Conservation (phyloP, 2,113 vertebrate species). For the Uria lomvia region DNA sequence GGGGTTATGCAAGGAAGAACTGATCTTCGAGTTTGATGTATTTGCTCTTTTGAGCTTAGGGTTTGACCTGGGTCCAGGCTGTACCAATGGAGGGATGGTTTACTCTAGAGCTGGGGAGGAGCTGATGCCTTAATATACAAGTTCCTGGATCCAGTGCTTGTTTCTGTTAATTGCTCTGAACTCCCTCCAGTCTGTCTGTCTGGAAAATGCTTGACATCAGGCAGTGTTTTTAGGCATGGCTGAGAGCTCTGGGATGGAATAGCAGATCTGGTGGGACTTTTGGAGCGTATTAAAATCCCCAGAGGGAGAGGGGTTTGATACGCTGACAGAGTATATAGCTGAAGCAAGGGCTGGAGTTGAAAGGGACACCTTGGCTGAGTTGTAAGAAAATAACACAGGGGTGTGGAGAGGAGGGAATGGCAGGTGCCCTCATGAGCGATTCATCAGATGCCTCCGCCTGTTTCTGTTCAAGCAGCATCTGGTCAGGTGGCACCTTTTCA, state of each 20-base stretch:
- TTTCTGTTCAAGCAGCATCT: neutral
- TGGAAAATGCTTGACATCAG: neutral
- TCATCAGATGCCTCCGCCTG: neutral
- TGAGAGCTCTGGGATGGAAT: neutral
- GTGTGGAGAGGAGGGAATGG: neutral
- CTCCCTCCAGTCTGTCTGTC: neutral
- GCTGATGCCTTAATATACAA: neutral
- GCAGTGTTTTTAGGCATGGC: neutral
- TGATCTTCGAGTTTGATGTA: neutral
- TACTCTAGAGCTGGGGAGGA: neutral
- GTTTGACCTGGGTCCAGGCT: neutral
- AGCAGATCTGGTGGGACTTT: neutral
- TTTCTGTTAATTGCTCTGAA: neutral
- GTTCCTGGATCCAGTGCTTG: neutral
- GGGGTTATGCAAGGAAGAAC: neutral
- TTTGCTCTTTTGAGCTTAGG: neutral
- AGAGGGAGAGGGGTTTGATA: neutral
- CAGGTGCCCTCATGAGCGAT: neutral
- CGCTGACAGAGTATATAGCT: neutral
- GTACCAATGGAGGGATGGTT: neutral
- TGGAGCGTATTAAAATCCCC: neutral
- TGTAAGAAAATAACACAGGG: neutral
- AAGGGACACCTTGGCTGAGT: neutral
- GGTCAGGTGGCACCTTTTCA: neutral
- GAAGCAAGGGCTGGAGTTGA: neutral